phyloP scores from a whole-genome alignment of 2,113 vertebrate genomes.

The Tautogolabrus adspersus region DNA sequence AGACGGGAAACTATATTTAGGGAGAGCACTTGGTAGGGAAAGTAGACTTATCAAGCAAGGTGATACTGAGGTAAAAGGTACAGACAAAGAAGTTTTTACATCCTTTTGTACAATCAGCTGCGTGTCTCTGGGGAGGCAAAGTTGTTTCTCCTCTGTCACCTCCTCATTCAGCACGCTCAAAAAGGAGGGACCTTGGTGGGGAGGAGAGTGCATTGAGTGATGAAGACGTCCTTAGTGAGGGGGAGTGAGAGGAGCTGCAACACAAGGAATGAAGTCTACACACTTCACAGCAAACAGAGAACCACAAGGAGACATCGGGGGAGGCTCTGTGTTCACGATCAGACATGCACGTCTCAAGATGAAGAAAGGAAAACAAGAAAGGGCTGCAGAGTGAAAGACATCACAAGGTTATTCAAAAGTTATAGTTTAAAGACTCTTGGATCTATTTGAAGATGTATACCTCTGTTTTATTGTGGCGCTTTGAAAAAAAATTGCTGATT shows the following conservation, averaged over 20 bases:
- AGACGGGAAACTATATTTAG: constrained; percentile 39
- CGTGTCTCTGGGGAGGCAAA: constrained; percentile 65
- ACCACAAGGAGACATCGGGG: constrained; percentile 61
- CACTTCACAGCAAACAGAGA: constrained; percentile 63
- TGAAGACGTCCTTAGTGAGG: constrained; percentile 73
- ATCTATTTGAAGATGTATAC: constrained; percentile 67
- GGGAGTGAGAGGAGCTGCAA: constrained; percentile 29
- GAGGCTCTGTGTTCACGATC: constrained; percentile 56
- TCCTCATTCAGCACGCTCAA: constrained; percentile 67
- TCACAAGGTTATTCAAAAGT: constrained; percentile 77
- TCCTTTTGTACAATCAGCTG: constrained; percentile 72
- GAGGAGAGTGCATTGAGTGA: constrained; percentile 67
- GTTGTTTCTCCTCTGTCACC: constrained; percentile 70
- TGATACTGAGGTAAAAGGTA: constrained; percentile 69
- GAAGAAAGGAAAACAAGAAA: constrained; percentile 66
- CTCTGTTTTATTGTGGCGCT: constrained; percentile 37
- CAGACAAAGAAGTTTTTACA: constrained; percentile 61
- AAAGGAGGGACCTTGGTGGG: constrained; percentile 73
- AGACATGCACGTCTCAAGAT: constrained; percentile 63
- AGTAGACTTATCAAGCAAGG: constrained; percentile 66
- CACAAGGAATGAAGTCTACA: constrained; percentile 45
- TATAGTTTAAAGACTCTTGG: constrained; percentile 61
- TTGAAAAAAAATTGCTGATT: constrained; percentile 62
- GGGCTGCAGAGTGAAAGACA: constrained; percentile 70
- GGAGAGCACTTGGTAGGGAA: constrained; percentile 4